Base-by-base conservation (phyloP, 2,888 invertebrate genomes). In the Gymnocheta viridis region DNA sequence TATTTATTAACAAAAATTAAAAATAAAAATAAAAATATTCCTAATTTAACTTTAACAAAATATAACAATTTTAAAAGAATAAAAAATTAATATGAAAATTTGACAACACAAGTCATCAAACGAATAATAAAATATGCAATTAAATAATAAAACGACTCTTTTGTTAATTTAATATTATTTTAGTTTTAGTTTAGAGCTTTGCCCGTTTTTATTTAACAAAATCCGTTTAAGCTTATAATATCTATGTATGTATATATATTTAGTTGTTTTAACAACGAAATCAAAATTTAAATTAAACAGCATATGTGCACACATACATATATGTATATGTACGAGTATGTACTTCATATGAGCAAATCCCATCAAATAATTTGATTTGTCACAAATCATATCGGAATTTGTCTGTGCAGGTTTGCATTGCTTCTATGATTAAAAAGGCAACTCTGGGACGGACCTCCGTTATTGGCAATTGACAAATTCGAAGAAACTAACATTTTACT, bases 21-120 rank as follows among this genome's bases (percentile, higher is more conserved):
- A n/a, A n/a, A n/a, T n/a, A n/a, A 72, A 70, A 66, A 56, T 60
- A 73, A 66, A 41, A 72, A 81, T 82, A 81, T 80, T 73, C 74
- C 84, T 84, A 67, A 82, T 84, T 80, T 77, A 77, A 49, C 22
- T 56, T 56, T 58, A 38, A 60, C 35, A 77, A 78, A 72, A 49
- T 10, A 17, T 14, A 24, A 74, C 73, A 67, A 74, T 49, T 38
- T 60, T 19, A 78, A 12, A 60, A 60, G 2, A 41, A 70, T 44
- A 27, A 51, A 19, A 72, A 56, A 32, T 24, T 17, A 60, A 60
- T 49, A 73, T 77, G 17, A 22, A 49, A 27, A 51, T 60, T 19
- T 29, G 17, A 24, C 19, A 41, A 80, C 27, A 56, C 29, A 24
- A 73, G 80, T 69, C 56, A 62, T 35, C 41, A 69, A 62, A 29